Evolutionary conservation across 1,140 invertebrate genomes (phyloP), one percentile per base, ranked within the genome.

Genomic region (Drosophila sechellia): DNA sequence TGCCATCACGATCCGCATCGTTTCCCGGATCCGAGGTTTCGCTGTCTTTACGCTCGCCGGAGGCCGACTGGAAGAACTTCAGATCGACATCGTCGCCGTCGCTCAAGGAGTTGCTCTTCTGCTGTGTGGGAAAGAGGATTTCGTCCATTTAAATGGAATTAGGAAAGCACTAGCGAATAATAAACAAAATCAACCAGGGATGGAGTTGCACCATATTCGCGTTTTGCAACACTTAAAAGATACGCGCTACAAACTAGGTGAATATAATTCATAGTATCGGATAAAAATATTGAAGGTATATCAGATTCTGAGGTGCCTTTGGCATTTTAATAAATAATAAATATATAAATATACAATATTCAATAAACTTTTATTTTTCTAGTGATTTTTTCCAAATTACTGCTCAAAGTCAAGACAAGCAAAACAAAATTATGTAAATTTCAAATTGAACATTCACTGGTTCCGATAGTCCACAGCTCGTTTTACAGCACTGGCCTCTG

Each of bases 61-160:
- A n/a, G 27, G 63, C 31, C 10, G 81, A 56, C 10, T 90, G 61
- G 45, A 90, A 90, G 40, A 90, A 90, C 42, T 90, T 90, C 1
- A 90, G 53, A 53, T 90, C 90, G 1, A 74, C 85, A 65, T 91
- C 90, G 43, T 91, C 90, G 37, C 57, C 76, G 43, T 91, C 89
- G 31, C 75, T 85, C 10, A 77, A 45, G 3, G 81, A 80, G 39
- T 77, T 90, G 56, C 15, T 57, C 8, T 80, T 80, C 15, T 64
- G 63, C 68, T 86, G 87, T 1, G 77, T 84, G 25, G 79, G 85
- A 75, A 89, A 89, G 3, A 90, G 57, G 46, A 90, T 90, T 81
- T 90, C 70, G 65, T 90, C 87, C 87, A 90, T 90, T 73, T 85
- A 4, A 25, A n/a, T 37, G 43, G n/a, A 1, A 35, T 71, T 54